Percentiles rank a stretch among this genome's conserved stretches.
Conservation (phyloP, 1,140 invertebrate genomes). For the Cryptotermes secundus region DNA sequence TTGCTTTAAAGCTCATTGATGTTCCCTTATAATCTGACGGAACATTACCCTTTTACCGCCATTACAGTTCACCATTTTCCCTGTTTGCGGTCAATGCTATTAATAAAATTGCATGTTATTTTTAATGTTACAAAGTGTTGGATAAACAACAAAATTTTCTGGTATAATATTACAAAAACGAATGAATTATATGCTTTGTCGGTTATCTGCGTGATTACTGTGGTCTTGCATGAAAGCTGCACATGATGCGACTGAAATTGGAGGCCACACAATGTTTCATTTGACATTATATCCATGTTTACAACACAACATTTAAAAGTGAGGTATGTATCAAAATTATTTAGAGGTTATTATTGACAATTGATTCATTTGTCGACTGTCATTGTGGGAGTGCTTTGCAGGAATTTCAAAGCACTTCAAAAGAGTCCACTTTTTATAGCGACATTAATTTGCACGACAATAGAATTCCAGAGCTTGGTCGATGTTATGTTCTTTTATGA, state of each 20-base stretch:
- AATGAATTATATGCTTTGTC: constrained; percentile 1
- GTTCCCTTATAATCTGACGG: no score
- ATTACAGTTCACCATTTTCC: neutral
- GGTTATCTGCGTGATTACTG: neutral
- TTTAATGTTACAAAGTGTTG: neutral
- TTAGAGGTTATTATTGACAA: no score
- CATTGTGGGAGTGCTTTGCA: no score
- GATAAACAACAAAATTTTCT: neutral
- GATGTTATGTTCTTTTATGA: no score
- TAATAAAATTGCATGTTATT: neutral
- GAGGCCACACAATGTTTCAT: neutral
- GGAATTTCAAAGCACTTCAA: no score
- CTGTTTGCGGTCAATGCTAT: neutral
- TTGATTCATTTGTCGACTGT: no score
- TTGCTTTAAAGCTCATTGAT: no score
- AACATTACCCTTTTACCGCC: neutral
- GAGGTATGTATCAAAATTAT: neutral
- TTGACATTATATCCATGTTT: neutral
- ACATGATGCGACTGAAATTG: neutral
- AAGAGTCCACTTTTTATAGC: no score
- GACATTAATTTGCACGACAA: no score
- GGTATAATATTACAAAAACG: neutral
- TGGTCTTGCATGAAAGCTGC: neutral
- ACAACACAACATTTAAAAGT: neutral
- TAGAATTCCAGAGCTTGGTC: no score